Percentiles rank a stretch among this genome's conserved stretches.
Evolutionary conservation across 2,888 invertebrate species (phyloP).

Genomic region (Cantharis flavilabris): DNA sequence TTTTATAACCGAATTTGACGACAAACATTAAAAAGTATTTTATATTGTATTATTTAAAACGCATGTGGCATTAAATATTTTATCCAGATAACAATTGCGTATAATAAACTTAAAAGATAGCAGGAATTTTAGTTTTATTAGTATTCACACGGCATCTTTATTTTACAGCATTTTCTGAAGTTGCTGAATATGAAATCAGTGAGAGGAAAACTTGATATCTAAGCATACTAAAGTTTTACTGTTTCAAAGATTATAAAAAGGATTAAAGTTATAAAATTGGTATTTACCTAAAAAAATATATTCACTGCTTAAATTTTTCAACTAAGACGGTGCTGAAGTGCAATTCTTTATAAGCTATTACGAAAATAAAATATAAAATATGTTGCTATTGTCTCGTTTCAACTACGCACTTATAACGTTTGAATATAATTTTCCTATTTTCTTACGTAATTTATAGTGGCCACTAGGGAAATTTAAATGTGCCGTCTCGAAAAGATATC

Average conservation of each 20-base stretch:
- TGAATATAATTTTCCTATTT: constrained; percentile 26
- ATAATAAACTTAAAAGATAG: not conserved
- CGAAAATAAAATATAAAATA: constrained; percentile 25
- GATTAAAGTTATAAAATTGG: constrained; percentile 27
- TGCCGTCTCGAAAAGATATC: constrained; percentile 17
- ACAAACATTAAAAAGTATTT: not conserved
- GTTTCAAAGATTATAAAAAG: constrained; percentile 29
- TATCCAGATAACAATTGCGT: not conserved
- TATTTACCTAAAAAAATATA: constrained; percentile 13
- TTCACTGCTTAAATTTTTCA: not conserved
- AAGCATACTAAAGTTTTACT: constrained; percentile 28
- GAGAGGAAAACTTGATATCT: constrained; percentile 27
- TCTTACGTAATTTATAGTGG: constrained; percentile 21
- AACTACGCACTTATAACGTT: constrained; percentile 15
- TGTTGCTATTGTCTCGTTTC: constrained; percentile 7
- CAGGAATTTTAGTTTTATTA: not conserved
- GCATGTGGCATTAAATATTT: not conserved
- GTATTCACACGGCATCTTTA: constrained; percentile 19
- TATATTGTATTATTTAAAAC: not conserved
- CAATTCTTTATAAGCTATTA: constrained; percentile 13
- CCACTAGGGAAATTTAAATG: constrained; percentile 28
- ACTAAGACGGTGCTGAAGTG: not conserved
- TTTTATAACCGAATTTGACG: not conserved
- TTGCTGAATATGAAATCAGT: constrained; percentile 27
- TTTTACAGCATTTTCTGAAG: constrained; percentile 21